Base-by-base conservation (phyloP, 2,888 invertebrate genomes). In the Dryomyza anilis region DNA sequence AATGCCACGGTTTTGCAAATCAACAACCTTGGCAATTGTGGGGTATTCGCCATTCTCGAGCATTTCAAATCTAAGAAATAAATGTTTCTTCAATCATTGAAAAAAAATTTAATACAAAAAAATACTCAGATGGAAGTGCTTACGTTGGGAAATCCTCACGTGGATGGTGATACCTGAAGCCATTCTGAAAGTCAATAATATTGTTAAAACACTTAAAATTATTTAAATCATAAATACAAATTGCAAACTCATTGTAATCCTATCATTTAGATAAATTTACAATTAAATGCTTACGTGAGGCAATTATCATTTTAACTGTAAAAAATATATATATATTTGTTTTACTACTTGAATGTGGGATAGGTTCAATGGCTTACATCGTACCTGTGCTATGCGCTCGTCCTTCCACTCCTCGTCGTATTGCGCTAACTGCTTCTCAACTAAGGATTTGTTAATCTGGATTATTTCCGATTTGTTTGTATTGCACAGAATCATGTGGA, bases 11-110 rank as follows among this genome's bases (percentile, higher is more conserved):
- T 69, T 63, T 25, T 70, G 57, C 48, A 75, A 69, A 27, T 64
- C 59, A 16, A 73, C 67, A 59, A 78, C 66, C 63, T 78, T 77
- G 23, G 36, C 45, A 62, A 76, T 74, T 25, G 73, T 72, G 19
- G 78, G 78, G 73, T 78, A 78, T 67, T 75, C 73, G 1, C 78
- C 78, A 7, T 59, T 67, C 69, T 78, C 78, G 65, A 78, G 69
- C 76, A 76, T 77, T 48, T 75, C 70, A 69, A 78, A 78, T 63
- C 74, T 76, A 57, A 6, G 50, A 29, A 14, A 64, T 50, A 23
- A 64, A 19, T 36, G 12, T 29, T 43, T 39, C 6, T 52, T n/a
- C n/a, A 19, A 21, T 39, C 16, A 43, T 53, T 19, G 21, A 25
- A 25, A 25, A n/a, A 21, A 59, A 25, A 3, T 30, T 19, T 50